Base-by-base conservation (phyloP, 2,888 invertebrate genomes). In the Opisthograptis luteolata region DNA sequence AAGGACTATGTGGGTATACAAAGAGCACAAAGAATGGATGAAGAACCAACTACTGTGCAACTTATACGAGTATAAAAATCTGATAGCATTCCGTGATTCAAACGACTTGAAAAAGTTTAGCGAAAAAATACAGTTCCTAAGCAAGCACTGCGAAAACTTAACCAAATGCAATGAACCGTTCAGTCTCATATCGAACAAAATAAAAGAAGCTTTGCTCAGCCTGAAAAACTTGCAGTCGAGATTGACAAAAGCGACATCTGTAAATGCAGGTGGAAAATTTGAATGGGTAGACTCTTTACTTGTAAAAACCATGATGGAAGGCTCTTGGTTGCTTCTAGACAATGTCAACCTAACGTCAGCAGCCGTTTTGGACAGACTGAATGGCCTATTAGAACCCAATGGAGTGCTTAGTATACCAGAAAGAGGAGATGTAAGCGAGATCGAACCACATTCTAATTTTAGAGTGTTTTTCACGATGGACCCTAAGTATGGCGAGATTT, bases 321-420 rank as follows among this genome's bases (percentile, higher is more conserved):
- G 98, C 0, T 93, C 95, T 20, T 98, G 97, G 95, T 87, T 98
- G 25, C 87, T 97, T 35, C 87, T 98, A 47, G 97, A 98, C 81
- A 98, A 98, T 81, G 98, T 98, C 1, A 99, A 99, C 87, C 93
- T 98, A 43, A 98, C 98, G 77, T 97, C 98, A 61, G 95, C 99
- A 0, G 99, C 99, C 5, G 98, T 99, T 6, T 87, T 99, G 64
- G 99, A 99, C 83, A 94, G 99, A 60, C 91, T 99, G 9, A 99
- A 99, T 91, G 96, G 96, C 0, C 92, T 99, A 5, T 92, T 99
- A 66, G 99, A 99, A 87, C 97, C 97, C 0, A 94, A 95, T 62
- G 99, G 99, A 0, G 94, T 94, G 1, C 91, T 99, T 3, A 94
- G 94, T 43, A 93, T 99, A 48, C 96, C 97, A 1, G 99, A 99